phyloP scores from a whole-genome alignment of 2,797 vertebrate genomes.

The Liasis olivaceus region DNA sequence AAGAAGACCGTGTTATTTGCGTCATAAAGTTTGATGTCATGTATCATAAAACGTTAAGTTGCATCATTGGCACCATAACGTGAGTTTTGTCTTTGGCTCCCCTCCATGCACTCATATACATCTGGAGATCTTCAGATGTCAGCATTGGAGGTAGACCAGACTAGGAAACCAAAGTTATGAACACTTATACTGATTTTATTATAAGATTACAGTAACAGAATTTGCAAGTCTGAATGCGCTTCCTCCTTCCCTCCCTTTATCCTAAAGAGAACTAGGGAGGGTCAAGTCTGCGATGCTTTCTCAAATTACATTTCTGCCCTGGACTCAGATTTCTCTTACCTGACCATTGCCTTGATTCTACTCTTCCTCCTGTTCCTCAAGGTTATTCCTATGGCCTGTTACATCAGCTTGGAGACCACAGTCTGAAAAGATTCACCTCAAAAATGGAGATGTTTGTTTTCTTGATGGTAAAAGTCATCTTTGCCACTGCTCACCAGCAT shows the following conservation, averaged over 20 bases:
- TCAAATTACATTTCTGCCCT: neutral
- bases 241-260: neutral
- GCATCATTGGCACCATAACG: neutral
- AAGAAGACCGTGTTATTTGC: neutral
- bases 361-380: neutral
- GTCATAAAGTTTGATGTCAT: neutral
- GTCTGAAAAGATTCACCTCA: neutral
- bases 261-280: neutral
- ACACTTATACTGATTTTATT: neutral
- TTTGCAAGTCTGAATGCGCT: neutral
- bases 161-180: neutral
- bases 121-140: neutral
- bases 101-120: neutral
- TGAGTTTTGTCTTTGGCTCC: neutral
- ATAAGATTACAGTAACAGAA: neutral
- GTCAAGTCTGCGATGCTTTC: neutral
- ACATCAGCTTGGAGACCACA: neutral
- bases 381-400: neutral
- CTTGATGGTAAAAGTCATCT: too few relatives aligned
- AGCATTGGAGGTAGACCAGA: neutral
- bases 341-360: neutral
- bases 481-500: too few relatives aligned
- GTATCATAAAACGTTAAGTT: neutral
- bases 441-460: neutral
- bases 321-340: neutral